phyloP scores from a whole-genome alignment of 2,888 invertebrate species.

The Metallyticus violacea region DNA sequence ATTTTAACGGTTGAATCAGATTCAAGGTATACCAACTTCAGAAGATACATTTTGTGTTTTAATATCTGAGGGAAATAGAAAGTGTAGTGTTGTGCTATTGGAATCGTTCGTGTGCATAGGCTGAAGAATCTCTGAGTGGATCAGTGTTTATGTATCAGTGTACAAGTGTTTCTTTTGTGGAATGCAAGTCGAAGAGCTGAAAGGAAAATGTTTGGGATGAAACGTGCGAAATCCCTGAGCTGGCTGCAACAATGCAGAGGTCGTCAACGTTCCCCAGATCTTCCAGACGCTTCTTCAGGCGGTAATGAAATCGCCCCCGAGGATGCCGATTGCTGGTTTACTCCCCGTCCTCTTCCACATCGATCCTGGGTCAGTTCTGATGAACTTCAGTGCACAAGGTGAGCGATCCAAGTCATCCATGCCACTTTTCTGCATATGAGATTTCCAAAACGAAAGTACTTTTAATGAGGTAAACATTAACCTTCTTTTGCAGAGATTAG shows the following conservation, averaged over 20 bases:
- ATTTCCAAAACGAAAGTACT: too few species aligned
- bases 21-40: too few species aligned
- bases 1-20: too few species aligned
- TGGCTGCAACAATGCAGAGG: constrained; percentile 31
- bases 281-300: background rate
- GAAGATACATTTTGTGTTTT: too few species aligned
- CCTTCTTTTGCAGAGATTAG: too few species aligned
- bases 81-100: too few species aligned
- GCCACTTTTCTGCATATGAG: too few species aligned
- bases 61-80: too few species aligned
- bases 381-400: constrained; percentile 15
- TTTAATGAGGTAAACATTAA: too few species aligned
- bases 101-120: background rate
- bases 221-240: constrained; percentile 29
- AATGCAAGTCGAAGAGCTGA: background rate
- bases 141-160: background rate
- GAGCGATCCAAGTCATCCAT: too few species aligned
- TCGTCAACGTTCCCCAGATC: background rate
- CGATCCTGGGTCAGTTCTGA: constrained; percentile 28
- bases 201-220: constrained; percentile 16
- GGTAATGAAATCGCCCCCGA: background rate
- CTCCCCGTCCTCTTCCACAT: background rate
- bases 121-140: background rate
- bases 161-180: background rate
- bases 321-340: background rate